Conservation (phyloP, 2,113 vertebrate species). For the Dendropsophus ebraccatus region DNA sequence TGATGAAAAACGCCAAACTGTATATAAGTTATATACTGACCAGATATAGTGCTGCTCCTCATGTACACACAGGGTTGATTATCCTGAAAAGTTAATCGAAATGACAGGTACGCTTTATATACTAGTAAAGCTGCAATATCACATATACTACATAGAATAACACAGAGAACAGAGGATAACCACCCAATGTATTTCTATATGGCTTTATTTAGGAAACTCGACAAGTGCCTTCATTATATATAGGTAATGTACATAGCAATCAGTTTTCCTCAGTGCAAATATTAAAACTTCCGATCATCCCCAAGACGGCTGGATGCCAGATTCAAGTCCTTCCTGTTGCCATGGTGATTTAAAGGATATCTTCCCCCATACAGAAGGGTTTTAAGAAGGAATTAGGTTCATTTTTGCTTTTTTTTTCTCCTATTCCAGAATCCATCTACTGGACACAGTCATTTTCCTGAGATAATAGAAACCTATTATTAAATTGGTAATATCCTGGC, state of each 20-base stretch:
- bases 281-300: constrained; percentile 20
- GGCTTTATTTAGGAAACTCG: constrained; percentile 52
- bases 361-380: not conserved
- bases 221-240: constrained; percentile 39
- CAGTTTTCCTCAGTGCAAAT: constrained; percentile 36
- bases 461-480: not conserved
- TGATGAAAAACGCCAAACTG: too few species aligned
- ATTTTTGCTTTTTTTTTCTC: not conserved
- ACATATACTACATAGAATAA: too few species aligned
- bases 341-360: not conserved
- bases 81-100: too few species aligned
- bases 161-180: not conserved
- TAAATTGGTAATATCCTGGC: not conserved
- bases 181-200: not conserved
- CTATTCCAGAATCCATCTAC: not conserved
- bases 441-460: constrained; percentile 23
- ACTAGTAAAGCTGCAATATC: too few species aligned
- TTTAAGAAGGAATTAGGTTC: not conserved
- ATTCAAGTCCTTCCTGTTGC: constrained; percentile 9
- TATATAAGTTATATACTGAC: too few species aligned
- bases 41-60: too few species aligned
- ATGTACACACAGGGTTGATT: too few species aligned
- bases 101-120: too few species aligned
- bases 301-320: constrained; percentile 2
- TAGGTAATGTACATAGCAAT: constrained; percentile 7